Conservation (phyloP, 2,888 invertebrate genomes). For the Anaspis maculata region DNA sequence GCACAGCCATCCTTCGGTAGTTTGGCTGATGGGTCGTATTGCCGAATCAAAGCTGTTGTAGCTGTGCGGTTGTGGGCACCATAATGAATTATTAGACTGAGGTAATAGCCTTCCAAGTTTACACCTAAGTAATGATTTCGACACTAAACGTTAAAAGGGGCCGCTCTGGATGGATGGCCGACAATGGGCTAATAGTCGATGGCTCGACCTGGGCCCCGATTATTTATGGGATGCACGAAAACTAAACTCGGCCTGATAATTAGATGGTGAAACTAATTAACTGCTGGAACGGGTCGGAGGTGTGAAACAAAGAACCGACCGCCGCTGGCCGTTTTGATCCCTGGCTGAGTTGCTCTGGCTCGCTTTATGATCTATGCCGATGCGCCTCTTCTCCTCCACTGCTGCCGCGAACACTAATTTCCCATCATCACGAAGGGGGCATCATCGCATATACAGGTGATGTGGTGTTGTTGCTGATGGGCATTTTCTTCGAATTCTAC, state of each 20-base stretch:
- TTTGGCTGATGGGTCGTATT: conserved; percentile 4
- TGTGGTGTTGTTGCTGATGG: no score
- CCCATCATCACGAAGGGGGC: no score
- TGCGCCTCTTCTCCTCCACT: no score
- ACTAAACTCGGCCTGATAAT: conserved; percentile 43
- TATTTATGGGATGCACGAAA: conserved; percentile 44
- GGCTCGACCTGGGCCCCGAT: conserved; percentile 25
- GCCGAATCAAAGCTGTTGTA: conserved; percentile 5
- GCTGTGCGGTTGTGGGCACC: conserved; percentile 5
- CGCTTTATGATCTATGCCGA: conserved; percentile 12
- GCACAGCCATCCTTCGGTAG: no score
- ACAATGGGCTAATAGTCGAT: conserved; percentile 35
- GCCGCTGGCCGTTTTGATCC: conserved; percentile 27
- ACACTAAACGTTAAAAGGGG: conserved; percentile 44
- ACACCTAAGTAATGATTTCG: conserved; percentile 48
- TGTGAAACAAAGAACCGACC: conserved; percentile 45
- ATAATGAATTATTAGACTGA: conserved; percentile 41
- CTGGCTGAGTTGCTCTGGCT: conserved; percentile 4
- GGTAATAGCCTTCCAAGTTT: conserved; percentile 45
- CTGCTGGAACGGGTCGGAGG: conserved; percentile 42
- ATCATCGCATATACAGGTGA: no score
- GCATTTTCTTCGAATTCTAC: no score
- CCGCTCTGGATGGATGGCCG: conserved; percentile 36
- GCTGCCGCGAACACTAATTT: no score
- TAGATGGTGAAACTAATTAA: conserved; percentile 49